phyloP scores from a whole-genome alignment of 2,888 invertebrate species.

The Sturmia bella region DNA sequence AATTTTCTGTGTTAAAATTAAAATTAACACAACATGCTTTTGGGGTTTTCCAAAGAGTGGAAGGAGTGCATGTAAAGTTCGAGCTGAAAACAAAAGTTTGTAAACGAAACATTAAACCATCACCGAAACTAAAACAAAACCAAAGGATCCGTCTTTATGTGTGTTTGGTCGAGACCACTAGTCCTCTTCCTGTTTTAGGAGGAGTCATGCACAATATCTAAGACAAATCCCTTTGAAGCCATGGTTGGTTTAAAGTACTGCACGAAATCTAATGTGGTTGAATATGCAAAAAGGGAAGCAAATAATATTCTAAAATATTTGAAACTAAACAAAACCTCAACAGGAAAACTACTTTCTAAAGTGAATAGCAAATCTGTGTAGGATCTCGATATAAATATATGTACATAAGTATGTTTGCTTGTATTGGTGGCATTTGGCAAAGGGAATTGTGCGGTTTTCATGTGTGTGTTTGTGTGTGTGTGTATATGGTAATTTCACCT shows the following conservation, averaged over 20 bases:
- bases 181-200: conserved; percentile 13
- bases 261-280: conserved; percentile 55
- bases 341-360: conserved; percentile 36
- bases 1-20: conserved; percentile 36
- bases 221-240: conserved; percentile 68
- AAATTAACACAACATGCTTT: conserved; percentile 45
- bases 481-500: not conserved
- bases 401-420: conserved; percentile 11
- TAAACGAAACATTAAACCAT: conserved; percentile 49
- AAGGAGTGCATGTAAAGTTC: not conserved
- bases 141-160: not conserved
- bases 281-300: conserved; percentile 24
- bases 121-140: conserved; percentile 26
- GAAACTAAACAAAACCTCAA: conserved; percentile 60
- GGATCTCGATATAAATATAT: conserved; percentile 44
- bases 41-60: not conserved
- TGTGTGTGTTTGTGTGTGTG: not conserved
- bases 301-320: conserved; percentile 59
- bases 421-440: conserved; percentile 29
- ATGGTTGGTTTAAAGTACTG: conserved; percentile 41
- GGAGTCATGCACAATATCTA: conserved; percentile 43
- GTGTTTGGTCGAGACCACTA: conserved; percentile 28
- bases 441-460: conserved; percentile 23
- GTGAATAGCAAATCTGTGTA: conserved; percentile 30
- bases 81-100: conserved; percentile 47